phyloP scores from a whole-genome alignment of 2,888 invertebrate genomes.

The Lumbricus terrestris region DNA sequence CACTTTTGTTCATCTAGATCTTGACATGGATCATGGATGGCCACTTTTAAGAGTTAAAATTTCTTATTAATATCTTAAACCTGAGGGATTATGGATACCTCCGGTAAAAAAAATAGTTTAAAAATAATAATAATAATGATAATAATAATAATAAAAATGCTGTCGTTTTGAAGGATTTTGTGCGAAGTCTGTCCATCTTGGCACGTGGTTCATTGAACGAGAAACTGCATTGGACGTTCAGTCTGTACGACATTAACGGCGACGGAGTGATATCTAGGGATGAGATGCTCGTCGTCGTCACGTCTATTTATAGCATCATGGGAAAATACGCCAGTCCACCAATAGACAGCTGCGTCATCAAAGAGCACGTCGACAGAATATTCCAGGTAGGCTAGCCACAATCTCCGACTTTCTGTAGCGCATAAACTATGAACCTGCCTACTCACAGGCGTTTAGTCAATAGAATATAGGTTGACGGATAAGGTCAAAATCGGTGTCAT shows the following conservation, averaged over 20 bases:
- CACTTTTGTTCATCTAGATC: no score
- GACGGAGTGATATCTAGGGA: conserved; percentile 87
- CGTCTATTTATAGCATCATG: conserved; percentile 91
- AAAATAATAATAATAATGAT: no score
- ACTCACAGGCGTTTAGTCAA: not conserved
- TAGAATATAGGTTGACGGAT: not conserved
- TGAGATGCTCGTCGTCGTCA: conserved; percentile 92
- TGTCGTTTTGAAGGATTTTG: conserved; percentile 75
- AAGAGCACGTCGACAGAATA: conserved; percentile 86
- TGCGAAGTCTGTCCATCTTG: conserved; percentile 85
- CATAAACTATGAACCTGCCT: not conserved
- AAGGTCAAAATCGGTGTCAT: no score
- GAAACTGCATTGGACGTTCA: conserved; percentile 92
- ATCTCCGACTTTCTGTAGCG: not conserved
- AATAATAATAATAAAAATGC: no score
- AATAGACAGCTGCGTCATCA: conserved; percentile 79
- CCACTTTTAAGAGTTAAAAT: no score
- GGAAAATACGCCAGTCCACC: conserved; percentile 82
- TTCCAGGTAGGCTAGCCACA: conserved; percentile 79
- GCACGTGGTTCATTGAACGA: conserved; percentile 89
- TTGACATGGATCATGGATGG: no score
- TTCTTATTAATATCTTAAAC: no score
- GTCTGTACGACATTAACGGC: conserved; percentile 86
- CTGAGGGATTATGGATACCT: no score
- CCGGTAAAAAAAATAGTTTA: no score